phyloP scores from a whole-genome alignment of 2,113 vertebrate genomes.

The Caracal caracal region DNA sequence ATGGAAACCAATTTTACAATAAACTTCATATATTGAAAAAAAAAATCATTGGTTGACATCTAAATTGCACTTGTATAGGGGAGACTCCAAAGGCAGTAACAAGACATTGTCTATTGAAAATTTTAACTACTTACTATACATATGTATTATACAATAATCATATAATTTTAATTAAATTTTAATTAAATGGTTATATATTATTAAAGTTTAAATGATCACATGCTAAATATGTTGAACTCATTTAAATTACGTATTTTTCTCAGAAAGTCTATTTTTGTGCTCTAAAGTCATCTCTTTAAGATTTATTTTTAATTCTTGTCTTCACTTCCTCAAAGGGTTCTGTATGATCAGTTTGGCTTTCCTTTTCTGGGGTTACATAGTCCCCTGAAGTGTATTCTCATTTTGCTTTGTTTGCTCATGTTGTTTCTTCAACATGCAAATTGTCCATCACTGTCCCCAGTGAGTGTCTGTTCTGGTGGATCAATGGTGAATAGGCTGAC shows the following conservation, averaged over 20 bases:
- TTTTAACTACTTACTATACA: background rate
- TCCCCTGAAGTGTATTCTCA: background rate
- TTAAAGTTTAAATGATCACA: background rate
- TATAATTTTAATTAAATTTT: background rate
- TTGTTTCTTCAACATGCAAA: background rate
- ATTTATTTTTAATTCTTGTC: background rate
- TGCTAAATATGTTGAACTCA: conserved; percentile 1
- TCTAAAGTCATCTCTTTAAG: background rate
- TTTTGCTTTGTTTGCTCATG: background rate
- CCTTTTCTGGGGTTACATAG: fast-evolving
- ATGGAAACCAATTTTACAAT: too few species aligned
- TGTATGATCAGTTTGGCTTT: background rate
- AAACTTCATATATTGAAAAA: too few species aligned
- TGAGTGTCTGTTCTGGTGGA: background rate
- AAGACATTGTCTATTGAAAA: conserved; percentile 26
- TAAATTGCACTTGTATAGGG: background rate
- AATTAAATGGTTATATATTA: background rate
- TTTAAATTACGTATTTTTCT: background rate
- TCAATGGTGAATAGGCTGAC: background rate
- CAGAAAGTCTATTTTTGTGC: background rate
- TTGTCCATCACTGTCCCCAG: background rate
- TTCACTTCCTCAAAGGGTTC: background rate
- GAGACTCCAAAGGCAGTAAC: background rate
- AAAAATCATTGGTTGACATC: background rate
- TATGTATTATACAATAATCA: background rate